These are phyloP conservation scores for Lampris incognitus DNA, from an alignment of 2,113 vertebrate species.

Conservation along the genomic window DNA sequence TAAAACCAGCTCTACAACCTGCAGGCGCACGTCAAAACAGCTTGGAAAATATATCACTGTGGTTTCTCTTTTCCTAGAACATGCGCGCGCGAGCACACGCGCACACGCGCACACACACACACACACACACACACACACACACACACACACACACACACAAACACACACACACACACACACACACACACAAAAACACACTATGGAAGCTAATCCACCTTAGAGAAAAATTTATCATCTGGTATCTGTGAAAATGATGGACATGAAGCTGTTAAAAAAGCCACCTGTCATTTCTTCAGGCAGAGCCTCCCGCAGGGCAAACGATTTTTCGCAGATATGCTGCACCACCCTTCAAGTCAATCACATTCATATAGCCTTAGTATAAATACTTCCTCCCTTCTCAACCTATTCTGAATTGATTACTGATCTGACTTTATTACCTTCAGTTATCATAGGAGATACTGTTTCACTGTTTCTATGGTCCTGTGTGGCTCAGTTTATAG, in stretches of 20 bases:
- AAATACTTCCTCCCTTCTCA: not conserved
- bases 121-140: not conserved
- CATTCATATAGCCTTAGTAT: conserved; percentile 21
- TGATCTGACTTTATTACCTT: not conserved
- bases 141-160: no score
- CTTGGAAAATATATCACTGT: not conserved
- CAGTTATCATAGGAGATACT: not conserved
- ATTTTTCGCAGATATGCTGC: conserved; percentile 10
- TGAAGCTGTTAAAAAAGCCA: conserved; percentile 58
- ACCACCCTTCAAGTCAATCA: conserved; percentile 22
- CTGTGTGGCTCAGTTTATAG: no score
- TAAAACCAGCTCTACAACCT: conserved; percentile 16
- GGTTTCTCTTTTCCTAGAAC: not conserved
- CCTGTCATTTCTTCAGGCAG: conserved; percentile 50
- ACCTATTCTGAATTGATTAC: conserved; percentile 13
- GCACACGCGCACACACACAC: not conserved
- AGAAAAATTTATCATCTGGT: conserved; percentile 24
- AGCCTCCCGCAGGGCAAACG: not conserved
- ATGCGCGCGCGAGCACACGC: no score
- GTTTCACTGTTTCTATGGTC: not conserved
- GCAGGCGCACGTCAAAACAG: conserved; percentile 8
- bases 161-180: not conserved
- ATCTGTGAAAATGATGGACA: conserved; percentile 19
- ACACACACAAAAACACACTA: not conserved
- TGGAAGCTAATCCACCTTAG: conserved; percentile 19